Conservation (phyloP, 2,113 vertebrate species). For the Oreamnos americanus region DNA sequence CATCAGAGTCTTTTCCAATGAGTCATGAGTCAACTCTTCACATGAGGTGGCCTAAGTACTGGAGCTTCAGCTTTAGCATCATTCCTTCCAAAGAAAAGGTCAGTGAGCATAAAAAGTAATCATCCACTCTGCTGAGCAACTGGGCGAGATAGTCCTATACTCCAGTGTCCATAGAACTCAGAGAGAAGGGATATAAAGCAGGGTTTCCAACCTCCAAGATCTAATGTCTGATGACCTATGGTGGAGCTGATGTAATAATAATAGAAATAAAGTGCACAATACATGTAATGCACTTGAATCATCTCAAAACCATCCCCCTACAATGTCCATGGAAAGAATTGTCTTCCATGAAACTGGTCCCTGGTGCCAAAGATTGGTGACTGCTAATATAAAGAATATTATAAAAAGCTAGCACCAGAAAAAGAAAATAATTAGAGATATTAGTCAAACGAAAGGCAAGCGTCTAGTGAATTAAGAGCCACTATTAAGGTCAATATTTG, state of each 20-base stretch:
- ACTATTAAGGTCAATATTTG: neutral
- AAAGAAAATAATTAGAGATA: neutral
- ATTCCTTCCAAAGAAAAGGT: neutral
- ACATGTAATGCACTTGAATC: neutral
- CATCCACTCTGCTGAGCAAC: neutral
- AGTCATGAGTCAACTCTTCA: too few species aligned
- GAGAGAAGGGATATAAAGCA: neutral
- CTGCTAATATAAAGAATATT: neutral
- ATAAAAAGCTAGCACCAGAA: neutral
- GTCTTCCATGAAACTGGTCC: neutral
- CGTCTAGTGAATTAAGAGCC: neutral
- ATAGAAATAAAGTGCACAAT: neutral
- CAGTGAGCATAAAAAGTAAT: neutral
- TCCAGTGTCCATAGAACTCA: neutral
- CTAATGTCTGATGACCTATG: neutral
- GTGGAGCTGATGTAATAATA: neutral
- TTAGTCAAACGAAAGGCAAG: neutral
- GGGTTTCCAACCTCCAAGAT: neutral
- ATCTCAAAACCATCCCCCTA: neutral
- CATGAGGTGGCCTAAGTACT: too few species aligned
- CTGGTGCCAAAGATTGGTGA: neutral
- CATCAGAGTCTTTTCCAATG: too few species aligned
- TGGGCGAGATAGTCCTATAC: neutral
- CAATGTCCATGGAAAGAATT: neutral
- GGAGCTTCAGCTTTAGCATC: too few species aligned